These are phyloP conservation scores for Maniola jurtina DNA, from an alignment of 1,140 invertebrate species.

Conservation along the genomic window DNA sequence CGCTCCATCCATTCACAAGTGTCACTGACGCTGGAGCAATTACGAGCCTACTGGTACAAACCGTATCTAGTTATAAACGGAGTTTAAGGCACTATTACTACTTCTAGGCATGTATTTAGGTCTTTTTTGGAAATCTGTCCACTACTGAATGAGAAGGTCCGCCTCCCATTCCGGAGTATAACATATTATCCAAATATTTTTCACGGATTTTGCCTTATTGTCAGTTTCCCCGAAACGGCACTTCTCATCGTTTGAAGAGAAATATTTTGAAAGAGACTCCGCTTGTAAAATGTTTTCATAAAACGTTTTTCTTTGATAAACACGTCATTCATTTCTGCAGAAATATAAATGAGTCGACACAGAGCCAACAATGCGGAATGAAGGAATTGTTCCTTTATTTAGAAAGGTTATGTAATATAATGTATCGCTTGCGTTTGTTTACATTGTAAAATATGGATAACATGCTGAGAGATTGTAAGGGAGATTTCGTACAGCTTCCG, in stretches of 20 bases:
- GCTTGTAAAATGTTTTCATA: background rate
- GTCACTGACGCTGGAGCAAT: background rate
- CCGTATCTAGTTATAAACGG: no score
- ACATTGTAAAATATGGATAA: no score
- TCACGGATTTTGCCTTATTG: background rate
- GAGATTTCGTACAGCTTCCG: no score
- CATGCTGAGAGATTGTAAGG: no score
- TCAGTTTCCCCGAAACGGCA: background rate
- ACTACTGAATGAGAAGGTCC: no score
- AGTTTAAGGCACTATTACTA: no score
- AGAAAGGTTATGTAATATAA: background rate
- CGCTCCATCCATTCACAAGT: background rate
- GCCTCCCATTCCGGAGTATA: no score
- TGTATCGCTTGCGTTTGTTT: background rate
- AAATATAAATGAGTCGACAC: constrained; percentile 6
- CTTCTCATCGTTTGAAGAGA: background rate
- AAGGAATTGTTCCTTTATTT: constrained; percentile 1
- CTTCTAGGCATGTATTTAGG: no score
- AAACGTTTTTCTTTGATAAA: background rate
- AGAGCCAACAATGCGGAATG: background rate
- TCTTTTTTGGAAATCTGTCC: no score
- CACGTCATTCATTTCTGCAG: background rate
- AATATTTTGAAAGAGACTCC: constrained; percentile 3
- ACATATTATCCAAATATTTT: background rate
- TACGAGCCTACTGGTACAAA: background rate